Conservation (phyloP, 2,797 vertebrate genomes). For the Pygocentrus nattereri region DNA sequence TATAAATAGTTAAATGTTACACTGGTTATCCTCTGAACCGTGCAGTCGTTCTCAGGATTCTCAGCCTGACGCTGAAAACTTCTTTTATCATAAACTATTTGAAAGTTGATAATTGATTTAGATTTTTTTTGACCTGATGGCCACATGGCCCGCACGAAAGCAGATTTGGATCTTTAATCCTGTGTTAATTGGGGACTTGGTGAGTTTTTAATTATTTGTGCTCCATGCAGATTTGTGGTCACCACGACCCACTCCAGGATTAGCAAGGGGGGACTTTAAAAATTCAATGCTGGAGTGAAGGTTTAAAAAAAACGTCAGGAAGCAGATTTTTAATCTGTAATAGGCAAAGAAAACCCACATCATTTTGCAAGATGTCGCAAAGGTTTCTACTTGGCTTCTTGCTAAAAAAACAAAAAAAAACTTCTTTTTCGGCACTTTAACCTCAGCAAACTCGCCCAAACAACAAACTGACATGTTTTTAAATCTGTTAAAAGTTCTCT, state of each 20-base stretch:
- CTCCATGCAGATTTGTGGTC: constrained; percentile 3
- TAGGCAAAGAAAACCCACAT: background rate
- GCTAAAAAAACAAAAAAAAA: too few relatives aligned
- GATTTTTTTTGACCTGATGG: background rate
- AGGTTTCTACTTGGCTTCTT: too few relatives aligned
- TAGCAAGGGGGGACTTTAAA: background rate
- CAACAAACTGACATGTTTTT: background rate
- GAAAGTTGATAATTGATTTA: background rate
- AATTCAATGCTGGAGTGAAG: background rate
- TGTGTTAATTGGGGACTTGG: background rate
- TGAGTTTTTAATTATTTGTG: constrained; percentile 17
- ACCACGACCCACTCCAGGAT: background rate
- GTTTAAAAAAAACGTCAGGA: background rate
- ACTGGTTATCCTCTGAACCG: background rate
- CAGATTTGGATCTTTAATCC: constrained; percentile 18
- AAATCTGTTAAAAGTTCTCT: too few relatives aligned
- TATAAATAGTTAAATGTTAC: too few relatives aligned
- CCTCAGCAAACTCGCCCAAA: background rate
- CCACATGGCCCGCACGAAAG: background rate
- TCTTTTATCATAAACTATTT: background rate
- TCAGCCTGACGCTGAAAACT: background rate
- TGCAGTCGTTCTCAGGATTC: background rate
- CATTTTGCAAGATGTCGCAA: too few relatives aligned
- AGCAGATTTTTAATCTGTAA: background rate
- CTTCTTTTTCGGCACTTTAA: background rate